phyloP scores from a whole-genome alignment of 2,797 vertebrate species.

The Enteromius fasciolatus region DNA sequence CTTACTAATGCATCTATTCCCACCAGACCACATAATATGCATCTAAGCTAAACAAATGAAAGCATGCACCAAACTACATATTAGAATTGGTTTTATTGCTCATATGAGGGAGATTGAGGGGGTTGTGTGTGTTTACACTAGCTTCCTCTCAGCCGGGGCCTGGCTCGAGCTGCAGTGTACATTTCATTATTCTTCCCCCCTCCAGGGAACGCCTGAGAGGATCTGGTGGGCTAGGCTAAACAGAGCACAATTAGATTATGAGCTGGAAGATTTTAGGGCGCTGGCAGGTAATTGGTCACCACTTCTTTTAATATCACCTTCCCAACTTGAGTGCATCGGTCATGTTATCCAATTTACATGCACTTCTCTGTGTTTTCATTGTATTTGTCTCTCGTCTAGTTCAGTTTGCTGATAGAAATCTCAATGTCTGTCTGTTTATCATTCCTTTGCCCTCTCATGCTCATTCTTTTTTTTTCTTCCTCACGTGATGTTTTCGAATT shows the following conservation, averaged over 20 bases:
- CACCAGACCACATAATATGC: conserved; percentile 65
- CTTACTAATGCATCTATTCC: conserved; percentile 66
- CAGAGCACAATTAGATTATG: conserved; percentile 70
- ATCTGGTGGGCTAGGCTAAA: conserved; percentile 63
- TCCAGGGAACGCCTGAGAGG: conserved; percentile 66
- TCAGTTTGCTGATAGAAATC: conserved; percentile 57
- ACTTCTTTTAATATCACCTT: conserved; percentile 72
- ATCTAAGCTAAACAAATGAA: conserved; percentile 63
- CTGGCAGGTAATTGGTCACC: conserved; percentile 79
- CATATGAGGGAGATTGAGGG: conserved; percentile 60
- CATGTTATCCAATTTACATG: conserved; percentile 40
- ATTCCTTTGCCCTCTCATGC: conserved; percentile 25
- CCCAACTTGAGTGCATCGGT: conserved; percentile 16
- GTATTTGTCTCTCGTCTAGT: conserved; percentile 38
- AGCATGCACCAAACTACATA: conserved; percentile 60
- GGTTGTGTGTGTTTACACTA: conserved; percentile 67
- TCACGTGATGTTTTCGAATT: conserved; percentile 12
- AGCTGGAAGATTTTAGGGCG: conserved; percentile 72
- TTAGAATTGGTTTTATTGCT: conserved; percentile 67
- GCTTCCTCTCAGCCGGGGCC: conserved; percentile 63
- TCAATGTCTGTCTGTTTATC: conserved; percentile 18
- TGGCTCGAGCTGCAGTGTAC: conserved; percentile 66
- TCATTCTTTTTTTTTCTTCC: background rate
- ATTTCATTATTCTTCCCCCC: conserved; percentile 76
- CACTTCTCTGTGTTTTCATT: conserved; percentile 56